Evolutionary conservation across 2,113 vertebrate species (phyloP).

Genomic region (Saimiri boliviensis): DNA sequence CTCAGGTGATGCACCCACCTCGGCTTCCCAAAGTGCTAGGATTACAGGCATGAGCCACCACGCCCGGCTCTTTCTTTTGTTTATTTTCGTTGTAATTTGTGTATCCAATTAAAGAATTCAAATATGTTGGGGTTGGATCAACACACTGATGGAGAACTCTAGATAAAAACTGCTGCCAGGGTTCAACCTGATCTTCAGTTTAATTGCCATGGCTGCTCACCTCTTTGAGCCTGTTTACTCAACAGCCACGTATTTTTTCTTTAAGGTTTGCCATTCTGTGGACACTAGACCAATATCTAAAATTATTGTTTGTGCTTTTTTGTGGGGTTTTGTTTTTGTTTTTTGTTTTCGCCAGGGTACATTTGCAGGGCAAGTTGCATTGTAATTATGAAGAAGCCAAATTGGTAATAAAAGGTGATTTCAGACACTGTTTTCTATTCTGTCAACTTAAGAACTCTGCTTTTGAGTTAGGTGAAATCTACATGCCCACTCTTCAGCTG

Average conservation of each 20-base stretch:
- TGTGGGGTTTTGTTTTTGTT: background rate
- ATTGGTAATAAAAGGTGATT: background rate
- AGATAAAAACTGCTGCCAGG: background rate
- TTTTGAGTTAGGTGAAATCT: constrained; percentile 18
- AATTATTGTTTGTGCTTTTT: background rate
- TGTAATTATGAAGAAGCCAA: constrained; percentile 40
- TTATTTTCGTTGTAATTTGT: constrained; percentile 46
- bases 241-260: background rate
- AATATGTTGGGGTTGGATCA: background rate
- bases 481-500: background rate
- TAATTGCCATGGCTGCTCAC: background rate
- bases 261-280: background rate
- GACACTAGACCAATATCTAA: background rate
- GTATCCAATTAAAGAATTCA: constrained; percentile 31
- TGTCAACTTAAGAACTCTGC: constrained; percentile 16
- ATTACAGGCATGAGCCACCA: too few species aligned
- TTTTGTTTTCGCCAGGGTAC: background rate
- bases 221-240: background rate
- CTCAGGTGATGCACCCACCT: too few species aligned
- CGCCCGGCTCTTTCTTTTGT: background rate
- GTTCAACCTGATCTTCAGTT: background rate
- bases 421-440: background rate
- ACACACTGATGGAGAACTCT: background rate
- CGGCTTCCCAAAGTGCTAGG: too few species aligned
- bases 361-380: background rate